Conservation (phyloP, 2,888 invertebrate genomes). For the Plagodis dolabraria region DNA sequence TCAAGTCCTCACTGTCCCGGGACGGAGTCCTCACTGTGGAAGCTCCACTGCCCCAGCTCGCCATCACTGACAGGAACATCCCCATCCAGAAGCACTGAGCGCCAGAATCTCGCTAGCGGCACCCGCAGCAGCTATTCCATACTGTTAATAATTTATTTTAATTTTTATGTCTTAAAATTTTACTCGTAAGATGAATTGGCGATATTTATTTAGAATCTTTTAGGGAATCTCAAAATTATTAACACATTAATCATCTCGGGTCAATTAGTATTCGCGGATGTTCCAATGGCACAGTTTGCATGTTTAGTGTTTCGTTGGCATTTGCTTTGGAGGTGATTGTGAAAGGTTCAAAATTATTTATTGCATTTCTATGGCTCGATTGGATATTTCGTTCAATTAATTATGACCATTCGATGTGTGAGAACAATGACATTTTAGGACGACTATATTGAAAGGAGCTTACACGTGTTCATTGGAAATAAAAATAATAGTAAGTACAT, state of each 20-base stretch:
- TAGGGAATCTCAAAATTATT: constrained; percentile 79
- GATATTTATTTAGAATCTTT: constrained; percentile 77
- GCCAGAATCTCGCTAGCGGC: constrained; percentile 46
- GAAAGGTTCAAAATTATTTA: constrained; percentile 59
- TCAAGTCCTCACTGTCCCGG: constrained; percentile 97
- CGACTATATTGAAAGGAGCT: constrained; percentile 57
- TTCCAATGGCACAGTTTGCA: constrained; percentile 61
- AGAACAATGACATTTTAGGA: constrained; percentile 38
- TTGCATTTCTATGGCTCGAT: constrained; percentile 66
- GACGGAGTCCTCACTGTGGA: constrained; percentile 98
- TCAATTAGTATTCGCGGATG: constrained; percentile 60
- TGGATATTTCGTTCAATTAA: constrained; percentile 48
- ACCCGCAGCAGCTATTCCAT: constrained; percentile 79
- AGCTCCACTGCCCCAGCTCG: constrained; percentile 96
- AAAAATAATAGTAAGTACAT: constrained; percentile 36
- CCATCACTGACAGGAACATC: constrained; percentile 92
- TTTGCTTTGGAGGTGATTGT: constrained; percentile 62
- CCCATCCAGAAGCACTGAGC: constrained; percentile 88
- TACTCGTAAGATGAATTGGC: constrained; percentile 72
- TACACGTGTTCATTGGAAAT: constrained; percentile 59
- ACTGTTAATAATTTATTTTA: constrained; percentile 83
- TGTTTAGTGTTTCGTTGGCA: constrained; percentile 60
- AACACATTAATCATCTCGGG: constrained; percentile 55
- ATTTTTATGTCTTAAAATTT: constrained; percentile 75
- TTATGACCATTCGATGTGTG: constrained; percentile 38